Conservation (phyloP, 2,113 vertebrate genomes). For the Sclerurus mexicanus region DNA sequence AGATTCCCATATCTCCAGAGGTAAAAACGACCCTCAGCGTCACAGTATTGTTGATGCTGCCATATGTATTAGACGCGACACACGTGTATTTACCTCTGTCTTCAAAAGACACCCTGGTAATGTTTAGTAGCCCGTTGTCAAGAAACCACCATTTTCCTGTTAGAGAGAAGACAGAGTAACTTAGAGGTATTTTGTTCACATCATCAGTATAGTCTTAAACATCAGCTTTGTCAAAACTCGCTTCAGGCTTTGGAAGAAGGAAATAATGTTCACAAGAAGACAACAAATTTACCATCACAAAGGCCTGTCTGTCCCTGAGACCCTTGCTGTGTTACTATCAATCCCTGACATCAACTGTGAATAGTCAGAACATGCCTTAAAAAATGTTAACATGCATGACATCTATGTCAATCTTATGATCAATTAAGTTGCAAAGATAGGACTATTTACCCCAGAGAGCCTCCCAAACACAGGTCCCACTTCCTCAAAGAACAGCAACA, state of each 20-base stretch:
- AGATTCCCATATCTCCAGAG: conserved; percentile 95
- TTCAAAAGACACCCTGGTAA: conserved; percentile 89
- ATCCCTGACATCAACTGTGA: background rate
- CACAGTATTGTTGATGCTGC: conserved; percentile 90
- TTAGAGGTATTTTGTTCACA: background rate
- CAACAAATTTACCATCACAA: background rate
- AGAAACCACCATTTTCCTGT: conserved; percentile 89
- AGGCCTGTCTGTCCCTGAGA: background rate
- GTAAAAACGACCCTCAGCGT: conserved; percentile 92
- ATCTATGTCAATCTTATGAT: background rate
- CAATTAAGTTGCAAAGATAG: background rate
- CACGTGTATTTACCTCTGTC: conserved; percentile 97
- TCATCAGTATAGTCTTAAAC: background rate
- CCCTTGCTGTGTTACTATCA: background rate
- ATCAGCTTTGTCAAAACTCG: background rate
- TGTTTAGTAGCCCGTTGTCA: conserved; percentile 86
- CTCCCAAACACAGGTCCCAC: background rate
- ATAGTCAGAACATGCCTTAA: background rate
- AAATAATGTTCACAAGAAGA: background rate
- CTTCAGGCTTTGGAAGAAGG: background rate
- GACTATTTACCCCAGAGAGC: background rate
- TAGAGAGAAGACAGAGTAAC: conserved; percentile 35
- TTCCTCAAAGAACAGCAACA: background rate
- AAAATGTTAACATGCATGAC: background rate
- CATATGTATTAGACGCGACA: conserved; percentile 83